Evolutionary conservation across 2,888 invertebrate genomes (phyloP).

Genomic region (Brachycybe producta): DNA sequence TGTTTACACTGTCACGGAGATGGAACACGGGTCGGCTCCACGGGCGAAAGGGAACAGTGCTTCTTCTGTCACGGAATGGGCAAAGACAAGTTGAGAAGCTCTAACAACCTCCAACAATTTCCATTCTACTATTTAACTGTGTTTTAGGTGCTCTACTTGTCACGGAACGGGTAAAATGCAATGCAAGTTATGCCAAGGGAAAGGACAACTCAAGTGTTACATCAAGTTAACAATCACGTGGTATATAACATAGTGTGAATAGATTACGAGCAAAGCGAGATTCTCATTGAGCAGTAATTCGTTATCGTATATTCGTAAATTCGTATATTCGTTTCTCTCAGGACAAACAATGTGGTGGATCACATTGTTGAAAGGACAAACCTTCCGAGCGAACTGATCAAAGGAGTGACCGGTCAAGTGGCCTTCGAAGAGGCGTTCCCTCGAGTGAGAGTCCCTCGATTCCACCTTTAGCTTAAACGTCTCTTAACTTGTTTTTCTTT

Average conservation of each 20-base stretch:
- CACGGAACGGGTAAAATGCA: constrained; percentile 35
- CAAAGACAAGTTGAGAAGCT: constrained; percentile 20
- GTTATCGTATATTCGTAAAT: no score
- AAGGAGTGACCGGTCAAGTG: constrained; percentile 37
- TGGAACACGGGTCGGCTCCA: constrained; percentile 33
- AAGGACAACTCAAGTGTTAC: constrained; percentile 38
- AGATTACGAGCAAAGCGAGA: no score
- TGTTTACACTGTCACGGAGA: constrained; percentile 39
- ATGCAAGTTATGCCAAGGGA: constrained; percentile 37
- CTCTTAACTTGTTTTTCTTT: not conserved
- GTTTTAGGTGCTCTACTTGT: constrained; percentile 32
- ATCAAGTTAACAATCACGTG: constrained; percentile 38
- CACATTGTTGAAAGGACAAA: constrained; percentile 37
- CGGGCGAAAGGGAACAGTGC: constrained; percentile 32
- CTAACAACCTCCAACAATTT: constrained; percentile 1
- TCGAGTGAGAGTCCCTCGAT: constrained; percentile 28
- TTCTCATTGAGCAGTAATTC: not conserved
- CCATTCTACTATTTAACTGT: constrained; percentile 8
- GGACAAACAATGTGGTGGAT: constrained; percentile 40
- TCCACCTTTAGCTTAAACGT: not conserved
- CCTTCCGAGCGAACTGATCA: constrained; percentile 37
- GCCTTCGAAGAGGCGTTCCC: constrained; percentile 39
- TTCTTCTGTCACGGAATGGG: constrained; percentile 30
- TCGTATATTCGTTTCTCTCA: no score
- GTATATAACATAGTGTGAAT: constrained; percentile 25